Conservation (phyloP, 2,888 invertebrate species). For the Hydroisotoma schaefferi region DNA sequence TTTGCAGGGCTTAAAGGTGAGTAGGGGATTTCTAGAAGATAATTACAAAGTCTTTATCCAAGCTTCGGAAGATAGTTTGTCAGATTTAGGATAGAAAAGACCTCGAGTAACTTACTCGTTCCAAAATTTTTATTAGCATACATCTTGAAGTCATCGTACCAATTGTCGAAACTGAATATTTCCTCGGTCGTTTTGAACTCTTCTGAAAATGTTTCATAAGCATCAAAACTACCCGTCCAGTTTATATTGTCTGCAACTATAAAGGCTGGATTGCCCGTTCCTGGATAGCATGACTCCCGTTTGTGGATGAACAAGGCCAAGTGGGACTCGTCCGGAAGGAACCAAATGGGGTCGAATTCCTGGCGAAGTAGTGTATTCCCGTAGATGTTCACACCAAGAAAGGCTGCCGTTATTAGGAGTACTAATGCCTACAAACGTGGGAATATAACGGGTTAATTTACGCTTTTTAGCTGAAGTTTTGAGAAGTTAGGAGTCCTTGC, state of each 20-base stretch:
- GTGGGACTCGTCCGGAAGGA: slow-evolving; percentile 68
- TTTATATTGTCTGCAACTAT: slow-evolving; percentile 66
- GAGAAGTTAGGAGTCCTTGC: slow-evolving; percentile 12
- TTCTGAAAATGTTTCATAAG: slow-evolving; percentile 55
- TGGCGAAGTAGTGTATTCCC: slow-evolving; percentile 66
- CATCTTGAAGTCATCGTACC: slow-evolving; percentile 64
- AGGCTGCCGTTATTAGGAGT: slow-evolving; percentile 59
- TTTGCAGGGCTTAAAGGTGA: slow-evolving; percentile 55
- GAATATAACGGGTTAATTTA: neutral
- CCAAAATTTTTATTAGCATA: slow-evolving; percentile 61
- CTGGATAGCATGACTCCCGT: slow-evolving; percentile 63
- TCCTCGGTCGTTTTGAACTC: slow-evolving; percentile 58
- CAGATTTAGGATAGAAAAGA: neutral
- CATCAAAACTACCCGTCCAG: slow-evolving; percentile 61
- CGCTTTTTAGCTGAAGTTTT: neutral
- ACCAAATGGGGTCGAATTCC: slow-evolving; percentile 76
- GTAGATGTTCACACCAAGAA: slow-evolving; percentile 62
- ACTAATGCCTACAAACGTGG: slow-evolving; percentile 55
- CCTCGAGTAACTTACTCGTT: slow-evolving; percentile 53
- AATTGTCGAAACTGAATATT: slow-evolving; percentile 60
- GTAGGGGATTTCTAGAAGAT: slow-evolving; percentile 47
- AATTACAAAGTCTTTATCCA: slow-evolving; percentile 17
- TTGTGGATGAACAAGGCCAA: slow-evolving; percentile 61
- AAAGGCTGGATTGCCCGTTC: slow-evolving; percentile 62
- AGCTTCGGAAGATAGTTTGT: slow-evolving; percentile 1